Base-by-base conservation (phyloP, 2,113 vertebrate genomes). In the Corythornis vintsioides region DNA sequence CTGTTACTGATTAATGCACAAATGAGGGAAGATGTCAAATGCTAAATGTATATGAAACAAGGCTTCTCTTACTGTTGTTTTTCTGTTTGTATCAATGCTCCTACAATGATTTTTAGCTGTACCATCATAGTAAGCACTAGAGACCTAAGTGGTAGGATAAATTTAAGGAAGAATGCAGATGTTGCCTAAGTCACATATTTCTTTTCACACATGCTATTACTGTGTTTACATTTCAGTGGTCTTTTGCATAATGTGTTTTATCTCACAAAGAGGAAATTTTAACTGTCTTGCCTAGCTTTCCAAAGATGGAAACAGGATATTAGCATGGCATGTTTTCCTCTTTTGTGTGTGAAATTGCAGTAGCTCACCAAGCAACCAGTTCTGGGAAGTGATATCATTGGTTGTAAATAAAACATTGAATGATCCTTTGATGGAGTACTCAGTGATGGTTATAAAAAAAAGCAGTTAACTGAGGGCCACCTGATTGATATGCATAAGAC, bases 321-420 rank as follows among this genome's bases (percentile, higher is more conserved):
- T 61, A 79, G 47, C 28, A 24, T 75, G 13, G n/a, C 22, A 7
- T 85, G 59, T 84, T 90, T 87, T 75, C 61, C 13, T 83, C 66
- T 71, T 91, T 76, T 75, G 25, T 85, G 7, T 66, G 21, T 76
- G 60, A 88, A 94, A 90, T 80, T 66, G 42, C 64, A 77, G 47
- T 77, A 63, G 13, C 76, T 90, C 64, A 52, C 76, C 0, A 0
- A 84, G 83, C 38, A 88, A 25, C 60, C 56, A 86, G 8, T 73
- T 86, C 52, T 88, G 88, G 79, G 90, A 92, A 90, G 60, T 79
- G 77, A 79, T 73, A 80, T 21, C 50, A 88, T 73, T 83, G 7
- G 42, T 50, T 83, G 76, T 79, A 94, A 91, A 80, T 87, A 73
- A 89, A 64, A 84, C 64, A 81, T 4, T 14, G 20, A 5, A 15